phyloP scores from a whole-genome alignment of 2,888 invertebrate genomes.

The Amphimallon solstitiale region DNA sequence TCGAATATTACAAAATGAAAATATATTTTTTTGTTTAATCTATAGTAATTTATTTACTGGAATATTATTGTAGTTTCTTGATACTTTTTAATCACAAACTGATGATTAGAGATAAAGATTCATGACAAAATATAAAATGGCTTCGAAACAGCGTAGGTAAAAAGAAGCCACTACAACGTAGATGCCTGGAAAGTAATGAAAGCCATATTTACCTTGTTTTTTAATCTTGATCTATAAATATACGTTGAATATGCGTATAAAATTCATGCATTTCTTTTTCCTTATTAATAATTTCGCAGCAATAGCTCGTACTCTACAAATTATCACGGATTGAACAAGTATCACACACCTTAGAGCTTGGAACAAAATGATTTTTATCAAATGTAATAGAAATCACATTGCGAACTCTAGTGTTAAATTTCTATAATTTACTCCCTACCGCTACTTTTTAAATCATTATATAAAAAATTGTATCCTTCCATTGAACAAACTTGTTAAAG shows the following conservation, averaged over 20 bases:
- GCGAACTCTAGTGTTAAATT: constrained; percentile 37
- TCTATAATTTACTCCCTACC: constrained; percentile 17
- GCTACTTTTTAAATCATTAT: constrained; percentile 19
- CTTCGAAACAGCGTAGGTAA: constrained; percentile 41
- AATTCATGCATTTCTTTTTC: constrained; percentile 43
- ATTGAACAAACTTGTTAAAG: no score
- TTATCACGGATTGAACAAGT: constrained; percentile 46
- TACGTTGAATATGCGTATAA: constrained; percentile 41
- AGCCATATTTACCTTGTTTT: constrained; percentile 43
- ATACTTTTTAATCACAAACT: constrained; percentile 16
- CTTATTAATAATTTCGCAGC: constrained; percentile 34
- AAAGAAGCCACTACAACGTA: constrained; percentile 37
- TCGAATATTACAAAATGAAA: constrained; percentile 4
- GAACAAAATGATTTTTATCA: constrained; percentile 45
- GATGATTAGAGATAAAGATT: constrained; percentile 39
- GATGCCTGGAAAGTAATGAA: constrained; percentile 30
- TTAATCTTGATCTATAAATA: constrained; percentile 42
- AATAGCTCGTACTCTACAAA: constrained; percentile 40
- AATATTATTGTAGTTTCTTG: not conserved
- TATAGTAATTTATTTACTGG: not conserved
- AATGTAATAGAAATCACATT: constrained; percentile 17
- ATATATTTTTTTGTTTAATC: not conserved
- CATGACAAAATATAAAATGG: constrained; percentile 42
- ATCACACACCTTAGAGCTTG: constrained; percentile 45
- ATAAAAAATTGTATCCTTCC: not conserved